These are phyloP conservation scores for Eupeodes luniger DNA, from an alignment of 2,888 invertebrate species.

Conservation along the genomic window DNA sequence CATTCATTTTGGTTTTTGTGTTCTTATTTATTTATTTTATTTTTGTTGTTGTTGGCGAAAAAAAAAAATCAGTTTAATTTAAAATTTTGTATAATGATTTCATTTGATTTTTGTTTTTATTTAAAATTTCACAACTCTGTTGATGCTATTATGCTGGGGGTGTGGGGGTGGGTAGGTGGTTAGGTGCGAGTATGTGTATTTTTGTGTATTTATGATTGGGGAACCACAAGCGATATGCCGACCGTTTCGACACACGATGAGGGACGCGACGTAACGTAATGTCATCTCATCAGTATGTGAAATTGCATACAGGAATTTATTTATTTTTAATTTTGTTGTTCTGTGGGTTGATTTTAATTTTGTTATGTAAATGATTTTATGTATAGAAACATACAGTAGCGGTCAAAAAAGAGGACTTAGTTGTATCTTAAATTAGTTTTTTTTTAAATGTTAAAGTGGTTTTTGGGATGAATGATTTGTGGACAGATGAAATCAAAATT, in stretches of 20 bases:
- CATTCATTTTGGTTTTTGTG: background rate
- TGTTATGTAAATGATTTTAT: constrained; percentile 36
- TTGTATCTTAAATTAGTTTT: too few relatives aligned
- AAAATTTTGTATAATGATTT: constrained; percentile 16
- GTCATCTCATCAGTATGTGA: constrained; percentile 33
- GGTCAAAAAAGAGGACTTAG: too few relatives aligned
- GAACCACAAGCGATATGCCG: too few relatives aligned
- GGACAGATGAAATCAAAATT: too few relatives aligned
- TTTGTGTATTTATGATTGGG: background rate
- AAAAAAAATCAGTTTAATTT: constrained; percentile 14
- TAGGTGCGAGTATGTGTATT: background rate
- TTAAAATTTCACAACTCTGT: constrained; percentile 12
- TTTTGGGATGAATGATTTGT: too few relatives aligned
- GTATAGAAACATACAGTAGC: too few relatives aligned
- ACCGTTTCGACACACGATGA: too few relatives aligned
- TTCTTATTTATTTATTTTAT: background rate
- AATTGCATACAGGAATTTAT: constrained; percentile 8
- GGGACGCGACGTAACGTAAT: constrained; percentile 5
- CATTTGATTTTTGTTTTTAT: constrained; percentile 23
- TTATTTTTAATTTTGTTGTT: background rate
- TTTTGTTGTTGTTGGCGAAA: too few relatives aligned
- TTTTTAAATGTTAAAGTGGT: too few relatives aligned
- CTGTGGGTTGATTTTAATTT: constrained; percentile 30
- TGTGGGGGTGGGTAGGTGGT: too few relatives aligned
- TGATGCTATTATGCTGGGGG: constrained; percentile 21